phyloP scores from a whole-genome alignment of 1,140 invertebrate species.

The Drosophila sp. region DNA sequence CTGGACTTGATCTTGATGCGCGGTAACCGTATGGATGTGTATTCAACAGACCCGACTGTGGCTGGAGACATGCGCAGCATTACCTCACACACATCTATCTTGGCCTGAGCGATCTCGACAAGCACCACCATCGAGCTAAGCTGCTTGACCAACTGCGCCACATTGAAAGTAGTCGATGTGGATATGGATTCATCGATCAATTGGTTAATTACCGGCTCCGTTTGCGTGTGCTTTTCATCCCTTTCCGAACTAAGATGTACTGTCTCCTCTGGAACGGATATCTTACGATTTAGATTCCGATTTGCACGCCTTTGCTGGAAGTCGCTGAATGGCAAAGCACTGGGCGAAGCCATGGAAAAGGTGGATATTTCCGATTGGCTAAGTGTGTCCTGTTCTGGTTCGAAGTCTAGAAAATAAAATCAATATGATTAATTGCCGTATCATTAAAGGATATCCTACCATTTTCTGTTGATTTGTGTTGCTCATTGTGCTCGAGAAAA shows the following conservation, averaged over 20 bases:
- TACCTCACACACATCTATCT: constrained; percentile 57
- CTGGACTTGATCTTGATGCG: constrained; percentile 50
- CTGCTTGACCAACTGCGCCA: constrained; percentile 34
- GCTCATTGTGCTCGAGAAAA: constrained; percentile 25
- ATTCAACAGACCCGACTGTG: constrained; percentile 28
- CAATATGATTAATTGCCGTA: background rate
- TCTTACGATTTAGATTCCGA: constrained; percentile 48
- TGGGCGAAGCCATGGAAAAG: constrained; percentile 39
- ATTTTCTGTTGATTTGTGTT: constrained; percentile 22
- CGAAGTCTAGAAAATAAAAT: constrained; percentile 18
- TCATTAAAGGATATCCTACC: constrained; percentile 29
- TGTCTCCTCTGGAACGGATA: constrained; percentile 71
- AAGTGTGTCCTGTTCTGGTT: constrained; percentile 32
- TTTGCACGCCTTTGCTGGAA: constrained; percentile 41
- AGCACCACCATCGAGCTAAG: constrained; percentile 51
- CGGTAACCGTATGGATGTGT: constrained; percentile 52
- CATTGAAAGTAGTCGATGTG: constrained; percentile 6
- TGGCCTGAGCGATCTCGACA: constrained; percentile 52
- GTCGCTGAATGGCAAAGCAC: constrained; percentile 28
- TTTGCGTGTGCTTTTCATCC: constrained; percentile 60
- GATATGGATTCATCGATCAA: background rate
- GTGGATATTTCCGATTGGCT: constrained; percentile 48
- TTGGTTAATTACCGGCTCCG: constrained; percentile 26
- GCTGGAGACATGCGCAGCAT: constrained; percentile 35
- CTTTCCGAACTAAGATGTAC: constrained; percentile 75